Evolutionary conservation across 2,797 vertebrate species (phyloP), one percentile per base, ranked within the genome.

Genomic region (Thripadectes ignobilis): DNA sequence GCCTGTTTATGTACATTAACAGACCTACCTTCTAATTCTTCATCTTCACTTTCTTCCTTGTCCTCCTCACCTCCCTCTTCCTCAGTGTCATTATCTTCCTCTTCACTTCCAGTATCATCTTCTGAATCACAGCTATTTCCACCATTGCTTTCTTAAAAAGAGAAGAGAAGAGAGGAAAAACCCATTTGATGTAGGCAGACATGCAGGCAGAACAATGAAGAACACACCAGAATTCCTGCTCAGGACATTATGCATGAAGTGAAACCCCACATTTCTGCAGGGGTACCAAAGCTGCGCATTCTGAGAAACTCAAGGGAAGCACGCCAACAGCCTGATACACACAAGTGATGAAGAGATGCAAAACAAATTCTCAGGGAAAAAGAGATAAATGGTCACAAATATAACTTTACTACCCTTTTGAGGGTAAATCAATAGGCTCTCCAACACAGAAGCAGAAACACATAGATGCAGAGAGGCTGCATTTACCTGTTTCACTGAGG

Each of bases 111-210:
- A 0, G 97, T 98, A 55, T 98, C 98, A 29, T 97, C 98, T 45
- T 98, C 98, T 16, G 98, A 99, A 81, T 98, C 98, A n/a, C 96
- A 98, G 8, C 97, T 98, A 57, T 96, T 97, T 15, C 65, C 96
- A 49, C 98, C 98, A 2, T 98, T 98, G 96, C 98, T 98, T 88
- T 98, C 98, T 98, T 95, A 79, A 39, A 80, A 85, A 55, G 22
- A 86, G 22, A 85, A 55, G 22, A 86, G 22, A 74, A 65, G 14
- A 62, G 48, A 55, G 15, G 39, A 85, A 87, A 82, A 12, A 30
- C 4, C 19, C 45, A 14, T 59, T 14, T 38, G 63, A 71, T 32
- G 34, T 51, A 85, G 83, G 54, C 7, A 54, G 57, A 20, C 4
- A 14, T 19, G 36, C 36, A 51, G 29, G 38, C 23, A 77, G 39